Conservation (phyloP, 2,888 invertebrate genomes). For the Aspidapion aeneum region DNA sequence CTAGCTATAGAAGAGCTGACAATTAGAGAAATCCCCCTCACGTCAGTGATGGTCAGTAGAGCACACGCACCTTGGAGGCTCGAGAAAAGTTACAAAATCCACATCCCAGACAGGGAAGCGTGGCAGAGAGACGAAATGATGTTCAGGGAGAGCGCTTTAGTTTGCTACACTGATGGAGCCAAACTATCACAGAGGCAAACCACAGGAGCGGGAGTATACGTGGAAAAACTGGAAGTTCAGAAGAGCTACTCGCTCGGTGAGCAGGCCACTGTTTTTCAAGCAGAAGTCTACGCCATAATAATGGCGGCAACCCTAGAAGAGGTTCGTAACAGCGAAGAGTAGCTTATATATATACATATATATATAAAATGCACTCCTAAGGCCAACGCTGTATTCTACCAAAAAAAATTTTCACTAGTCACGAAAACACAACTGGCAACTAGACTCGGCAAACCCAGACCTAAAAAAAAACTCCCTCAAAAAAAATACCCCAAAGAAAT, state of each 20-base stretch:
- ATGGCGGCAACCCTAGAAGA: neutral
- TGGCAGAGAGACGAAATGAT: neutral
- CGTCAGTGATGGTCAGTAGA: neutral
- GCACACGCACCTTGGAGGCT: neutral
- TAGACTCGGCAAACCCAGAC: too few species aligned
- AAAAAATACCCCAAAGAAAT: too few species aligned
- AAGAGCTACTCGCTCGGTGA: neutral
- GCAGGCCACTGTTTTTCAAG: neutral
- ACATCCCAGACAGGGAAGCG: neutral
- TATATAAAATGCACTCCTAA: too few species aligned
- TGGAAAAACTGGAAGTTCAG: neutral
- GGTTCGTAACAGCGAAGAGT: too few species aligned
- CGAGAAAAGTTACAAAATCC: neutral
- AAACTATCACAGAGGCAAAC: neutral
- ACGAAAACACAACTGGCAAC: too few species aligned
- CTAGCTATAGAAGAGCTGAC: neutral
- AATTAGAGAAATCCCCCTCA: neutral
- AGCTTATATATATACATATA: too few species aligned
- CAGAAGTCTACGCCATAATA: neutral
- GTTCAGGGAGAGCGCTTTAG: neutral
- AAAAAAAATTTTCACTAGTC: too few species aligned
- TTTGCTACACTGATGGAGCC: neutral
- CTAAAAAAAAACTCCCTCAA: too few species aligned
- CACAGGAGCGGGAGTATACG: neutral
- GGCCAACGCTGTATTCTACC: too few species aligned